Evolutionary conservation across 1,140 invertebrate species (phyloP).

Genomic region (Orussus abietinus): DNA sequence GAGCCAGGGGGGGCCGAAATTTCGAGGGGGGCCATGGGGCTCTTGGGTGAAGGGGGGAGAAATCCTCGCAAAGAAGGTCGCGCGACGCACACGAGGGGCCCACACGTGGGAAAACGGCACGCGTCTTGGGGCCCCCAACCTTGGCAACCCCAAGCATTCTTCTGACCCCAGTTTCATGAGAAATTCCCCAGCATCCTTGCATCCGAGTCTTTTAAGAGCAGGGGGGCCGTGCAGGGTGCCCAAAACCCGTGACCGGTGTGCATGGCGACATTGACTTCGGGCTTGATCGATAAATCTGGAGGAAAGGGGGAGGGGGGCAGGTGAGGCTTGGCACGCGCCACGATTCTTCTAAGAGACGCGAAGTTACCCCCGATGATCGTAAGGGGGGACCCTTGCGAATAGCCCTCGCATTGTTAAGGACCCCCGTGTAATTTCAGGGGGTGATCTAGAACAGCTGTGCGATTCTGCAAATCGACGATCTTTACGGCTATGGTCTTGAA

Average conservation of each 20-base stretch:
- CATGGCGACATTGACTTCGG: no score
- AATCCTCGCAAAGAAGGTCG: slow-evolving; percentile 28
- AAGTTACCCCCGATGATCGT: slow-evolving; percentile 26
- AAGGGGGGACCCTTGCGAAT: slow-evolving; percentile 27
- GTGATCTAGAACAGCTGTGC: slow-evolving; percentile 24
- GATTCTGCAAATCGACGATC: no score
- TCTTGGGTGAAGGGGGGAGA: slow-evolving; percentile 11
- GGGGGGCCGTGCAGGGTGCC: no score
- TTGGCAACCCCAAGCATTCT: no score
- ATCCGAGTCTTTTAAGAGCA: no score
- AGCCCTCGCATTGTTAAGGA: slow-evolving; percentile 28
- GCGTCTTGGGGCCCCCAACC: slow-evolving; percentile 26
- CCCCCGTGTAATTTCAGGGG: slow-evolving; percentile 25
- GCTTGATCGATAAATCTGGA: slow-evolving; percentile 45
- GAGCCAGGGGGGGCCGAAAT: slow-evolving; percentile 20
- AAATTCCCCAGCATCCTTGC: no score
- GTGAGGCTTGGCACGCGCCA: slow-evolving; percentile 45
- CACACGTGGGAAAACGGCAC: slow-evolving; percentile 46
- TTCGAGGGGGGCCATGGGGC: slow-evolving; percentile 17
- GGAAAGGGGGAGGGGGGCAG: slow-evolving; percentile 35
- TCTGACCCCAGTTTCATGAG: slow-evolving; percentile 24
- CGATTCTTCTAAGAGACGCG: slow-evolving; percentile 35
- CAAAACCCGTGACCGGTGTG: no score
- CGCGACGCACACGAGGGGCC: slow-evolving; percentile 19
- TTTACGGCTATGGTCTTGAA: no score